Evolutionary conservation across 2,113 vertebrate genomes (phyloP).

Genomic region (Penelope pileata): DNA sequence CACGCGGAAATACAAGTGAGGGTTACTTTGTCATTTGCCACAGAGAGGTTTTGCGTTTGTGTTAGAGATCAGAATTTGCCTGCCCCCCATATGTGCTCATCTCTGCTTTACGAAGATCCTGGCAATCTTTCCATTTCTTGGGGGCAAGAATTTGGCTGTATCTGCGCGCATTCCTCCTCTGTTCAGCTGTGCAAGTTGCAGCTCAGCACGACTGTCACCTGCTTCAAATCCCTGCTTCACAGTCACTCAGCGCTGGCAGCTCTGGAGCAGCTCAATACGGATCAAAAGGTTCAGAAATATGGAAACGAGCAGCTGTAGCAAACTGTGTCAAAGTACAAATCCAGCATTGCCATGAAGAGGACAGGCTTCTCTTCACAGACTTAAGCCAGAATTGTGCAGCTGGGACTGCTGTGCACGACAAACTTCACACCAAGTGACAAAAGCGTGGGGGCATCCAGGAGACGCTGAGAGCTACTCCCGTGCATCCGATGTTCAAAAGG

Average conservation of each 20-base stretch:
- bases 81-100: not conserved
- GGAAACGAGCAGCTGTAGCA: not conserved
- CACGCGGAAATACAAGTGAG: fast-evolving
- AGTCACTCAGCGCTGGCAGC: not conserved
- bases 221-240: not conserved
- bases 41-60: not conserved
- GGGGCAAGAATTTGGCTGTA: not conserved
- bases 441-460: not conserved
- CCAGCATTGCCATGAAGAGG: not conserved
- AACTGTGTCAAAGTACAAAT: not conserved
- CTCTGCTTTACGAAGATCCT: not conserved
- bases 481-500: not conserved
- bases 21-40: not conserved
- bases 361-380: not conserved
- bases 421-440: not conserved
- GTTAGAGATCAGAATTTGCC: not conserved
- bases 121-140: not conserved
- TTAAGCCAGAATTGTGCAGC: not conserved
- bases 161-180: not conserved
- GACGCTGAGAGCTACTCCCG: not conserved
- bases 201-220: not conserved
- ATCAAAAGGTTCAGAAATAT: not conserved
- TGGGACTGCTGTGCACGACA: not conserved
- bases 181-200: not conserved
- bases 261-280: fast-evolving